Percentiles rank a stretch among this genome's conserved stretches.
Conservation (phyloP, 1,140 invertebrate species). For the Heterodera carotae region DNA sequence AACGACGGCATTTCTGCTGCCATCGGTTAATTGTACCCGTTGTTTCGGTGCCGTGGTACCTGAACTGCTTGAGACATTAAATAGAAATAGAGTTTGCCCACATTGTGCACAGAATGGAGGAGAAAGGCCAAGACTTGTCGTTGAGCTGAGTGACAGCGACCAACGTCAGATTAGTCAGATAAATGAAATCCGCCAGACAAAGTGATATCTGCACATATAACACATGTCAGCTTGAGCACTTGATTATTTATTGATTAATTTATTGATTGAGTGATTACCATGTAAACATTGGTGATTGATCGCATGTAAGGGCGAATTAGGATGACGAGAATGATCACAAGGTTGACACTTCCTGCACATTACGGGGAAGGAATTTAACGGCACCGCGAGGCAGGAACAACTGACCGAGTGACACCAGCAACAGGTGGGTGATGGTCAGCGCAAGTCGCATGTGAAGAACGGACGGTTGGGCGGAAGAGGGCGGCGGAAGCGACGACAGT, state of each 20-base stretch:
- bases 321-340: conserved; percentile 60
- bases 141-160: conserved; percentile 65
- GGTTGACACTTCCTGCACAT: conserved; percentile 47
- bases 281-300: conserved; percentile 64
- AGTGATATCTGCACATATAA: conserved; percentile 61
- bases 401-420: conserved; percentile 57
- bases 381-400: not conserved
- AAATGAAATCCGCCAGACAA: conserved; percentile 64
- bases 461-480: not conserved
- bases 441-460: conserved; percentile 50
- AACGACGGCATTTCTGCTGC: not conserved
- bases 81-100: not conserved
- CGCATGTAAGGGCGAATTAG: conserved; percentile 60
- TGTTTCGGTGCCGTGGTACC: conserved; percentile 43
- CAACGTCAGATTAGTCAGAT: conserved; percentile 59
- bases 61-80: not conserved
- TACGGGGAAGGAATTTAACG: not conserved
- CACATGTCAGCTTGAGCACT: too few species aligned
- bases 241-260: conserved; percentile 46
- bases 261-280: conserved; percentile 45
- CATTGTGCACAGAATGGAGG: conserved; percentile 58
- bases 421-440: conserved; percentile 61
- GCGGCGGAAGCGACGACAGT: not conserved
- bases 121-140: conserved; percentile 64
- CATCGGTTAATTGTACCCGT: conserved; percentile 24